These are phyloP conservation scores for Athalia cordata DNA, from an alignment of 2,888 invertebrate species.

Conservation along the genomic window DNA sequence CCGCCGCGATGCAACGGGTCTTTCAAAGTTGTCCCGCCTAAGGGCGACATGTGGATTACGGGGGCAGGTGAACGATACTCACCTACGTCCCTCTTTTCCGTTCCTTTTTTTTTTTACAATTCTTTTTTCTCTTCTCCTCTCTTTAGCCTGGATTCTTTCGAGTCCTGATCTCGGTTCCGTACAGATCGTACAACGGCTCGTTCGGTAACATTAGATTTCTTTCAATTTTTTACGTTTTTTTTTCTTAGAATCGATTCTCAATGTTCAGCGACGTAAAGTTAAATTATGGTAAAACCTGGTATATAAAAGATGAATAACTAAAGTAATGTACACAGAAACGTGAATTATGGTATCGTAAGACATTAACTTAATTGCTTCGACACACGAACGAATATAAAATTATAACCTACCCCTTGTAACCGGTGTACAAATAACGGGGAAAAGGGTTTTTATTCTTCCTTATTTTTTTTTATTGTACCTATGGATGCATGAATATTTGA, in stretches of 20 bases:
- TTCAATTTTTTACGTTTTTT: too few species aligned
- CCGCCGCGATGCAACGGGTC: slow-evolving; percentile 20
- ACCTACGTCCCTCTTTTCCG: not conserved
- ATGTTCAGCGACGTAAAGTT: too few species aligned
- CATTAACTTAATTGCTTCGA: slow-evolving; percentile 62
- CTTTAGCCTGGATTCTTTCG: not conserved
- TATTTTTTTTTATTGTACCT: too few species aligned
- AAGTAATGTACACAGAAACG: slow-evolving; percentile 14
- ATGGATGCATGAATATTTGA: too few species aligned
- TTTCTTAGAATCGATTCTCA: too few species aligned
- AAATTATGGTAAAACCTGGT: not conserved
- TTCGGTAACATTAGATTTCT: too few species aligned
- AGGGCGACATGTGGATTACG: slow-evolving; percentile 62
- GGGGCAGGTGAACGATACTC: slow-evolving; percentile 62
- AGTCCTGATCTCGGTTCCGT: too few species aligned
- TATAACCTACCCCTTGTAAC: not conserved
- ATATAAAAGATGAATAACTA: not conserved
- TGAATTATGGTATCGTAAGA: slow-evolving; percentile 61
- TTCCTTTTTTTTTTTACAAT: not conserved
- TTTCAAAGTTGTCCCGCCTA: slow-evolving; percentile 58
- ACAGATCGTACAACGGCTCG: too few species aligned
- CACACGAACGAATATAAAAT: not conserved
- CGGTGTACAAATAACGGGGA: too few species aligned
- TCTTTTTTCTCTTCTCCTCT: not conserved
- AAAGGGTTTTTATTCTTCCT: too few species aligned